phyloP scores from a whole-genome alignment of 35 echinoderm and acorn worm species.

The Chiridota heheva region DNA sequence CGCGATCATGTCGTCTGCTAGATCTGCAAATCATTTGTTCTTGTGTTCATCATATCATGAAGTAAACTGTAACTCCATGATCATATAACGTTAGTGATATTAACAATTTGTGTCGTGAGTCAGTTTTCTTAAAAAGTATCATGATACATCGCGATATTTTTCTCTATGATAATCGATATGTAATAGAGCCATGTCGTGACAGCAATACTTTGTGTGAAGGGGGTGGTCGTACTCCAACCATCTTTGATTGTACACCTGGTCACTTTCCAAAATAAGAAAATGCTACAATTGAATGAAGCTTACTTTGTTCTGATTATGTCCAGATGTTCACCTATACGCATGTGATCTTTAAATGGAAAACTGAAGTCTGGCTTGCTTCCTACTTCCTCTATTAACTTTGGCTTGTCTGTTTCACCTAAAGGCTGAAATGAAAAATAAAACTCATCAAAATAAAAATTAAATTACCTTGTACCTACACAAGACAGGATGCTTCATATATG shows the following conservation, averaged over 20 bases:
- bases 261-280: background rate
- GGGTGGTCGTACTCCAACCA: background rate
- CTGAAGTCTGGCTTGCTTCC: constrained; percentile 54
- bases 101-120: too few relatives aligned
- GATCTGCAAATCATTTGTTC: too few relatives aligned
- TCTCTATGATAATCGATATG: too few relatives aligned
- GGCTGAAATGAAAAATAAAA: constrained; percentile 49
- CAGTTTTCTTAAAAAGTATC: too few relatives aligned
- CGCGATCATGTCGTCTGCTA: too few relatives aligned
- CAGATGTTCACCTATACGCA: constrained; percentile 74
- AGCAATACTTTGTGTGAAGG: background rate
- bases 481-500: background rate
- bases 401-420: constrained; percentile 46
- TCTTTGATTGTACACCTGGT: background rate
- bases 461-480: background rate
- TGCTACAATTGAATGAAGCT: background rate
- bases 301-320: constrained; percentile 87
- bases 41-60: too few relatives aligned
- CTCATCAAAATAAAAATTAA: too few relatives aligned
- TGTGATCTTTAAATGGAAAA: constrained; percentile 73
- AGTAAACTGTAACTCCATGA: too few relatives aligned
- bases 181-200: too few relatives aligned
- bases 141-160: too few relatives aligned
- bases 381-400: constrained; percentile 62
- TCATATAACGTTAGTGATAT: too few relatives aligned